Evolutionary conservation across 2,797 vertebrate species (phyloP), one percentile per base, ranked within the genome.

Genomic region (Sebastes itinus): DNA sequence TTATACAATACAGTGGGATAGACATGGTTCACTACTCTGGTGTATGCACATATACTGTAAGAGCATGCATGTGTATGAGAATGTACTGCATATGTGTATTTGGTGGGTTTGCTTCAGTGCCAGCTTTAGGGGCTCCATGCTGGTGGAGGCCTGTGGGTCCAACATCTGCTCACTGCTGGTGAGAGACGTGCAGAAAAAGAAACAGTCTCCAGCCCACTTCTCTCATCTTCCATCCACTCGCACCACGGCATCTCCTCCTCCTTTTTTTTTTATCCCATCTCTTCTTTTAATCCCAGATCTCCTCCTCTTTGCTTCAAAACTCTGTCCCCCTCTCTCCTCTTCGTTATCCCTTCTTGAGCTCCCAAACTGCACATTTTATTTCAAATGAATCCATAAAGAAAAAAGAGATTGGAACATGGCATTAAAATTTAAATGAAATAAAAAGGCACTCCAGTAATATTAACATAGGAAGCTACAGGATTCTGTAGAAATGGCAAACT

Each of bases 151-250:
- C 88, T 93, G 89, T 84, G 81, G 87, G 80, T 78, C 79, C 87
- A 94, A 93, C 93, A 93, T 92, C 92, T 93, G 92, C 88, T 92
- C 88, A 69, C 83, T 54, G 65, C 84, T 89, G 86, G 85, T 89
- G 77, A 79, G 82, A 88, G 72, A 85, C 7, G 10, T 55, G 71
- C 18, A 35, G 76, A 42, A 70, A 77, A 76, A 69, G 77, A 76
- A 72, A 38, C 23, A 6, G 32, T 80, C 75, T 75, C 30, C 7
- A 61, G 42, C 74, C 68, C 64, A 49, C 71, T 82, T 68, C 54
- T 80, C 74, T 81, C 77, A 84, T 85, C 84, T 75, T 80, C 63
- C 68, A 73, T 75, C 78, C 67, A 59, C 52, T 80, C 64, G 25
- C 65, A 82, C n/a, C 61, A 18, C 1, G 7, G 6, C 65, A 56